Base-by-base conservation (phyloP, 2,113 vertebrate genomes). In the Eulemur macaco region DNA sequence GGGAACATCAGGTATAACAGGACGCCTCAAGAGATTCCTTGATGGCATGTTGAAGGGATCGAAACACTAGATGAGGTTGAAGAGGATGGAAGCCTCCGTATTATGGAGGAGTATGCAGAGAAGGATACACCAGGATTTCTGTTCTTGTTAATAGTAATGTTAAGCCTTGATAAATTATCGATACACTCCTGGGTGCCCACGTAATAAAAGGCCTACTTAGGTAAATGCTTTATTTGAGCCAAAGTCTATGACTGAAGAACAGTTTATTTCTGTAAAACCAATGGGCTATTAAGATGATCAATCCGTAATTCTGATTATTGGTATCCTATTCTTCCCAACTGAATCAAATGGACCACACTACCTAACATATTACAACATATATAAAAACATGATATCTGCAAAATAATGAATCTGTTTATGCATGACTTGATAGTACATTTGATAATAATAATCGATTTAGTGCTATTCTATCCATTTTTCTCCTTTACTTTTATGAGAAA, bases 371-470 rank as follows among this genome's bases (percentile, higher is more conserved):
- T 47, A 81, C 34, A 31, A n/a, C 21, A 25, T 27, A 39, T 3
- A 31, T 34, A 31, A 58, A 71, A 25, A 73, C 29, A 69, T 18
- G n/a, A 15, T 71, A 4, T 27, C 82, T 86, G 7, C 9, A 93
- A 93, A 78, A 74, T 23, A 88, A 74, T 68, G 25, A 88, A 63
- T 92, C 39, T 68, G 37, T 58, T 68, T 68, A 52, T n/a, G 3
- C 8, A 2, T 6, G 78, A 80, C 34, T 91, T 88, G 78, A 39
- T 2, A 82, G 20, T 58, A 86, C 12, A 54, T 80, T 86, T 81
- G 37, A n/a, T 93, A 80, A 86, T 69, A 78, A 84, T 76, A 89
- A 63, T 71, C 94, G 29, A 82, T 29, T 91, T 88, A 76, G 9
- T 54, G 29, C 71, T 91, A 25, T n/a, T 78, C 15, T 78, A 50